phyloP scores from a whole-genome alignment of 1,140 invertebrate species.

The Pomacea maculata region DNA sequence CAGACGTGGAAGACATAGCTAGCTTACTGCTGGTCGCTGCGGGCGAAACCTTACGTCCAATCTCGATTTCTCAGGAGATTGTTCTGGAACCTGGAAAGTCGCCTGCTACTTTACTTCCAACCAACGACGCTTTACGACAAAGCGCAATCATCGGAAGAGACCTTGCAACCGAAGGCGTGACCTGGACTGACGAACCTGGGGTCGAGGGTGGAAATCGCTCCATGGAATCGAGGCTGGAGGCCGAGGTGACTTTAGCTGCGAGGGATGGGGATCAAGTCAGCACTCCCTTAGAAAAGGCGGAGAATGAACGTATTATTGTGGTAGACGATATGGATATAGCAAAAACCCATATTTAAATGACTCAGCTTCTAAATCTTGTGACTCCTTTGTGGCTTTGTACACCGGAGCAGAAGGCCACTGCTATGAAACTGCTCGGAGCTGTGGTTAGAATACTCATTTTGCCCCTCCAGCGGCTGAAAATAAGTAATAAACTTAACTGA shows the following conservation, averaged over 20 bases:
- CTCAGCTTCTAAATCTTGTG: neutral
- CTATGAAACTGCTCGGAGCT: too few species aligned
- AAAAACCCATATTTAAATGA: neutral
- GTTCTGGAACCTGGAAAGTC: neutral
- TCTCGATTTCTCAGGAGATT: neutral
- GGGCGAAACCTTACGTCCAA: constrained; percentile 15
- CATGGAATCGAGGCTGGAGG: neutral
- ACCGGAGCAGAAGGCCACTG: too few species aligned
- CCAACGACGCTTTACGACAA: neutral
- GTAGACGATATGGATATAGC: neutral
- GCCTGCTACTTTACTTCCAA: neutral
- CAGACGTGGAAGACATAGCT: constrained; percentile 42
- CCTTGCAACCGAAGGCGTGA: neutral
- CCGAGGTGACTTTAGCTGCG: neutral
- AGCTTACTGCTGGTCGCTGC: constrained; percentile 38
- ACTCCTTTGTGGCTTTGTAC: neutral
- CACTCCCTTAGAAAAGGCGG: neutral
- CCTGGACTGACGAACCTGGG: neutral
- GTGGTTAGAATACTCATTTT: too few species aligned
- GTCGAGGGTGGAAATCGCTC: neutral
- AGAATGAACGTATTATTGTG: neutral
- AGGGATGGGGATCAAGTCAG: neutral
- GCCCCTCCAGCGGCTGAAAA: too few species aligned
- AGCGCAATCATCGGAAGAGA: too few species aligned
- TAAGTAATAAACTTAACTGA: too few species aligned